Evolutionary conservation across 1,140 invertebrate genomes (phyloP), one percentile per base, ranked within the genome.

Genomic region (Drosophila malerkotliana): DNA sequence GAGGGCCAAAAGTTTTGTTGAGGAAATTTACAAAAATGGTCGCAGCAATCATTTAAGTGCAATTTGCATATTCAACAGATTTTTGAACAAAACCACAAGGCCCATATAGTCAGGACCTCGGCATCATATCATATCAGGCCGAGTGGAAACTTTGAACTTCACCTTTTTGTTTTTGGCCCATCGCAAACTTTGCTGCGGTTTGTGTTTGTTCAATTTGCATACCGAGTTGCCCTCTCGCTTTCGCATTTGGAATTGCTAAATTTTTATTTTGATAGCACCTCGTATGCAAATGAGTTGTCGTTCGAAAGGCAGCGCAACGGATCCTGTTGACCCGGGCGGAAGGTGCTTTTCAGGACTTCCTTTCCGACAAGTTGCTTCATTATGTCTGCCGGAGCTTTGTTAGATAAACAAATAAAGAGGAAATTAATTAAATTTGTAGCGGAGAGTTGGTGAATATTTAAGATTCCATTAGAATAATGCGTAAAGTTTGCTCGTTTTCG

Each of bases 201-300:
- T 79, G 28, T 58, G 34, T 79, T 32, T 48, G 39, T 55, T 51
- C 63, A 80, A 85, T 84, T 84, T 84, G 72, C 80, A 85, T 85
- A 69, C 45, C 49, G 28, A 64, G 57, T 53, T 51, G 34, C 60
- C 15, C 18, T 55, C 24, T 32, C 45, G 14, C 67, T 39, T 41
- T 61, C 59, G 10, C 47, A 57, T 59, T 56, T 32, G 59, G 59
- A 80, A 68, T 73, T 63, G 52, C 58, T 74, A 58, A 52, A 73
- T 61, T 56, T 74, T 62, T 64, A 68, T 73, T 80, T 80, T 80
- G 62, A 84, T 84, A 79, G 59, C 81, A 73, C 82, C 66, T 85
- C 82, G 76, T 67, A 87, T 87, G 82, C 79, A 84, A 81, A 84
- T 84, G 58, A 72, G 56, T 59, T 44, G 34, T 37, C n/a, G n/a